Evolutionary conservation across 2,888 invertebrate genomes (phyloP), one percentile per base, ranked within the genome.

Genomic region (Eledona agricola): DNA sequence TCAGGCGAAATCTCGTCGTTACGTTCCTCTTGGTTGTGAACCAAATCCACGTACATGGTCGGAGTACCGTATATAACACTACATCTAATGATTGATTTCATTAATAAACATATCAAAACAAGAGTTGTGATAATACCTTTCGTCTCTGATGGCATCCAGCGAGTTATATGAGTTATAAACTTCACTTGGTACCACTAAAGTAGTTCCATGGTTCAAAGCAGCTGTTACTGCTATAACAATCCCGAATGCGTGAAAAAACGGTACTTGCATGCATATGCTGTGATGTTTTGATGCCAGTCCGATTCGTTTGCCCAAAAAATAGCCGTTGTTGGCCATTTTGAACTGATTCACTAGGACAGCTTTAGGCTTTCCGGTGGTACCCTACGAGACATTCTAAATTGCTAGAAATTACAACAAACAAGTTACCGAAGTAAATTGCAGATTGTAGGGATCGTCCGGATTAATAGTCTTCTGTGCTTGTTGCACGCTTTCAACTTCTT

Each of bases 11-110:
- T 74, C 1, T 79, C 75, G n/a, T 78, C 65, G 5, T 79, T 72
- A 4, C 79, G 57, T 51, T 77, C 72, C 15, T 75, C 74, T 62
- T 82, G 81, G 2, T 73, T 73, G 15, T 79, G 79, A 25, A 91
- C 73, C 58, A 90, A 78, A 75, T 92, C 90, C n/a, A 90, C 83
- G 73, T 89, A 89, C 93, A 93, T 93, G 1, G 93, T 93, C 3
- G 93, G 92, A 0, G 92, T 91, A 20, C 92, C 92, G 67, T 86
- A 86, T 13, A 88, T 71, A 1, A 85, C 74, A 0, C 84, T 84
- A 66, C 91, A 90, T 65, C 89, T 90, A 65, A 38, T n/a, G n/a
- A n/a, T n/a, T n/a, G n/a, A n/a, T n/a, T n/a, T n/a, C n/a, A n/a
- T n/a, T n/a, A n/a, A n/a, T n/a, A n/a, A n/a, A n/a, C n/a, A n/a